Conservation (phyloP, 2,888 invertebrate genomes). For the Capitulum mitella region DNA sequence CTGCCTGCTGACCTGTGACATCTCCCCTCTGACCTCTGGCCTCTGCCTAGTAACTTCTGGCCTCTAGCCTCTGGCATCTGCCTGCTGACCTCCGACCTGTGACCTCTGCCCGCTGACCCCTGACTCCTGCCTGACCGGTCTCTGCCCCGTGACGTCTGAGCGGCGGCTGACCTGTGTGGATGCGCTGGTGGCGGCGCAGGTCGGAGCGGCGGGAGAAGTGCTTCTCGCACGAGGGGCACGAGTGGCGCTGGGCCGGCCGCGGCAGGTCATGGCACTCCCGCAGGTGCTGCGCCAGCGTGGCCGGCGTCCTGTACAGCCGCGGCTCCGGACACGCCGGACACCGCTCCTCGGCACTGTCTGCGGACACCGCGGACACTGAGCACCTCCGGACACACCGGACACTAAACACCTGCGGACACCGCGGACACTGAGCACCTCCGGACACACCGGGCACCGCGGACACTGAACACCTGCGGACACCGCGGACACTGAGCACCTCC, state of each 20-base stretch:
- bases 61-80: no score
- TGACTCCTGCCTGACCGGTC: no score
- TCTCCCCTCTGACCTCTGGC: no score
- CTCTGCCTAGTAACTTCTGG: no score
- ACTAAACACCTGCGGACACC: not conserved
- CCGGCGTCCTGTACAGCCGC: not conserved
- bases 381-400: not conserved
- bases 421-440: no score
- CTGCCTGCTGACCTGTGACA: not conserved
- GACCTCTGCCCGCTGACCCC: no score
- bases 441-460: not conserved
- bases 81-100: no score
- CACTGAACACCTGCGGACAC: not conserved
- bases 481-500: no score
- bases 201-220: conserved; percentile 20
- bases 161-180: not conserved
- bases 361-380: not conserved
- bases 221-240: not conserved
- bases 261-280: not conserved
- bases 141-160: no score
- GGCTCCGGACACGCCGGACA: not conserved
- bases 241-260: conserved; percentile 1
- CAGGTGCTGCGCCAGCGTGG: conserved; percentile 10
- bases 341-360: conserved; percentile 3
- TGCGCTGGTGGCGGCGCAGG: conserved; percentile 17